phyloP scores from a whole-genome alignment of 2,113 vertebrate genomes.

The Poicephalus gulielmi region DNA sequence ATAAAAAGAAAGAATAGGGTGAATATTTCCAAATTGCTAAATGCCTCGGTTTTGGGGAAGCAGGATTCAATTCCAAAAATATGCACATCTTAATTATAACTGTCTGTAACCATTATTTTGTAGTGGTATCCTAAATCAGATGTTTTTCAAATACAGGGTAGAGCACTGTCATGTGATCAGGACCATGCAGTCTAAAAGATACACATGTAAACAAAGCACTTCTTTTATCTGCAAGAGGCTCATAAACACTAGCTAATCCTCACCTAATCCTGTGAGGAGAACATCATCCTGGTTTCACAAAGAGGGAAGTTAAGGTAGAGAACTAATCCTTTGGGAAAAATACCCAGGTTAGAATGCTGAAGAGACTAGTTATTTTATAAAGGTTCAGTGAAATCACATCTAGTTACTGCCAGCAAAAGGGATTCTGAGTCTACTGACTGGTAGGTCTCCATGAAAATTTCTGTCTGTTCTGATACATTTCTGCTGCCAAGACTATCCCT shows the following conservation, averaged over 20 bases:
- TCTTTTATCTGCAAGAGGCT: neutral
- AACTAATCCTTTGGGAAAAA: conserved; percentile 22
- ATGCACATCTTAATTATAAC: neutral
- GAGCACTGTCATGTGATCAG: neutral
- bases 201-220: neutral
- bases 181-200: neutral
- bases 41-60: neutral
- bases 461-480: neutral
- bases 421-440: neutral
- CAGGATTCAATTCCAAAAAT: neutral
- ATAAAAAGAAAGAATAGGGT: neutral
- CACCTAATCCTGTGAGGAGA: conserved; percentile 45
- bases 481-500: neutral
- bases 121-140: neutral
- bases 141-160: neutral
- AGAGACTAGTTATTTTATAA: neutral
- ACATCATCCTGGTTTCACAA: neutral
- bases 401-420: neutral
- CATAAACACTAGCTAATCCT: conserved; percentile 45
- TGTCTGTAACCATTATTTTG: neutral
- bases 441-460: neutral
- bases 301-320: neutral
- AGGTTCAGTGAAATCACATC: neutral
- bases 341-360: neutral
- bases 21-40: neutral